phyloP scores from a whole-genome alignment of 2,797 vertebrate species.

The Sebastes wilsoni region DNA sequence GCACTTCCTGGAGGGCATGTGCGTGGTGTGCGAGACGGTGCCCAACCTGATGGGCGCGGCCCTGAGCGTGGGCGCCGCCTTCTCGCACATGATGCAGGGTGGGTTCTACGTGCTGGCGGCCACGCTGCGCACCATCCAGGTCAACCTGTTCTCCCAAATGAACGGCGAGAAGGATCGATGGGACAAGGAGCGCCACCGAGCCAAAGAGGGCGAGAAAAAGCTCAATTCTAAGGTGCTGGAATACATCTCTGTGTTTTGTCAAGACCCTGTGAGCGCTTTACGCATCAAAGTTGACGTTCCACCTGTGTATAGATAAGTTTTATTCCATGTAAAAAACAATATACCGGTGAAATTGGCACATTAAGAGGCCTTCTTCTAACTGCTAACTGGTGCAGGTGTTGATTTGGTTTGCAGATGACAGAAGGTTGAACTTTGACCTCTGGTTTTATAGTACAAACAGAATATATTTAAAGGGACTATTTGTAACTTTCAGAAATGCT shows the following conservation, averaged over 20 bases:
- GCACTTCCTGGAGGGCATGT: constrained; percentile 74
- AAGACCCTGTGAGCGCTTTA: constrained; percentile 76
- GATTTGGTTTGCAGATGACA: constrained; percentile 33
- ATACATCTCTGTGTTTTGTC: constrained; percentile 75
- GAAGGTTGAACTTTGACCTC: constrained; percentile 51
- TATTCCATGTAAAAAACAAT: not conserved
- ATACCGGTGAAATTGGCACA: constrained; percentile 47
- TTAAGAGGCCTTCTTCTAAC: constrained; percentile 65
- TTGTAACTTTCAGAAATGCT: too few relatives aligned
- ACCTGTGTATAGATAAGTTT: constrained; percentile 71
- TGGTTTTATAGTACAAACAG: constrained; percentile 18
- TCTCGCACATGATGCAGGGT: constrained; percentile 75
- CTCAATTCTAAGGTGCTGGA: constrained; percentile 72
- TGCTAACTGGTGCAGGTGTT: constrained; percentile 31
- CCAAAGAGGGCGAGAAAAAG: constrained; percentile 70
- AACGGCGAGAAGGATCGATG: constrained; percentile 71
- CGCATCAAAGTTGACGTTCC: constrained; percentile 78
- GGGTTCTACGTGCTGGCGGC: constrained; percentile 69
- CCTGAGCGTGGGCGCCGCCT: constrained; percentile 63
- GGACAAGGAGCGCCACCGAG: constrained; percentile 69
- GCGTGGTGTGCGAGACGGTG: constrained; percentile 71
- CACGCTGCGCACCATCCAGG: constrained; percentile 72
- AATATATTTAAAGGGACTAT: not conserved
- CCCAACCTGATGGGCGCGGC: constrained; percentile 67
- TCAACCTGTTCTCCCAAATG: constrained; percentile 73